Evolutionary conservation across 2,888 invertebrate genomes (phyloP).

Genomic region (Eucera pruinosa): DNA sequence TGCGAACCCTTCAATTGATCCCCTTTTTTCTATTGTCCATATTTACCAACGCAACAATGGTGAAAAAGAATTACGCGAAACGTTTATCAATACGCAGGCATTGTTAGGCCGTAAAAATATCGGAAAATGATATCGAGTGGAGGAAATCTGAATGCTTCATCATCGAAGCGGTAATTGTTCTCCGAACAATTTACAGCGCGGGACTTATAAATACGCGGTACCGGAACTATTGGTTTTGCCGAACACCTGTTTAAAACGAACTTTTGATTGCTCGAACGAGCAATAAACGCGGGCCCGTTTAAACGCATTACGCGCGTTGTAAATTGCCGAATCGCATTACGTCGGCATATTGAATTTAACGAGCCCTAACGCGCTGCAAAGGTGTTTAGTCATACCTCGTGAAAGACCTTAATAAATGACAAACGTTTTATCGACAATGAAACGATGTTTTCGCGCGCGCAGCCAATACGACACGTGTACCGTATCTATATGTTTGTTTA

Average conservation of each 20-base stretch:
- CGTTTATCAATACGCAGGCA: not conserved
- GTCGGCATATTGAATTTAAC: slow-evolving; percentile 30
- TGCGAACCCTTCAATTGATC: no score
- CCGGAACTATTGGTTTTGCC: not conserved
- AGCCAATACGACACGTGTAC: no score
- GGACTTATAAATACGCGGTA: slow-evolving; percentile 13
- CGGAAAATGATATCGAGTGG: not conserved
- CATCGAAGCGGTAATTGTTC: slow-evolving; percentile 1
- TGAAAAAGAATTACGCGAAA: not conserved
- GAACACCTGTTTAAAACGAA: slow-evolving; percentile 34
- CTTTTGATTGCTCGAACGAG: slow-evolving; percentile 23
- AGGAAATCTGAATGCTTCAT: not conserved
- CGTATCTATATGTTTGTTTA: no score
- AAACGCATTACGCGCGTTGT: slow-evolving; percentile 12
- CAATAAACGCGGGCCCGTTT: slow-evolving; percentile 16
- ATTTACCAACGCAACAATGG: not conserved
- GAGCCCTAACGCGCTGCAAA: slow-evolving; percentile 11
- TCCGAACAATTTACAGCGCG: not conserved
- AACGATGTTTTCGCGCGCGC: not conserved
- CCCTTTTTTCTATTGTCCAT: not conserved
- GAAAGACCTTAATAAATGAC: slow-evolving; percentile 14
- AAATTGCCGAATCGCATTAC: slow-evolving; percentile 37
- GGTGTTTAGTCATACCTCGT: slow-evolving; percentile 22
- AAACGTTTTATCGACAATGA: slow-evolving; percentile 17
- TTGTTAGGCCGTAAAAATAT: slow-evolving; percentile 17